Conservation (phyloP, 2,888 invertebrate species). For the Eurytoma californica region DNA sequence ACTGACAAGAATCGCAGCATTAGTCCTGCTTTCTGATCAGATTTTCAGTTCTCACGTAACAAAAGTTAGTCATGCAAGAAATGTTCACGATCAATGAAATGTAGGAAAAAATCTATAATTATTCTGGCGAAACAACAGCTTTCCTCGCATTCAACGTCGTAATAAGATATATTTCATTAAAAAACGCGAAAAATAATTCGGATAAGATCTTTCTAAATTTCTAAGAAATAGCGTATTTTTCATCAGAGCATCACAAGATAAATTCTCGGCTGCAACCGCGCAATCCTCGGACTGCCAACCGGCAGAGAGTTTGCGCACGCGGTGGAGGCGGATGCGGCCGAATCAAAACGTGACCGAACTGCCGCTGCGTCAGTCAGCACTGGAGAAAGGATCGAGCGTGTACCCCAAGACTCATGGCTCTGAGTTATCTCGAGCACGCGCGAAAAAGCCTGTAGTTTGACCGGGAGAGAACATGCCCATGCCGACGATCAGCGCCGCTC, state of each 20-base stretch:
- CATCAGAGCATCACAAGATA: too few species aligned
- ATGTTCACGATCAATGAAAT: background rate
- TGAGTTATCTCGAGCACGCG: slow-evolving; percentile 6
- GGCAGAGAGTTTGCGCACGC: background rate
- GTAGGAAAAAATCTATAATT: too few species aligned
- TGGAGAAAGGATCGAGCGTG: background rate
- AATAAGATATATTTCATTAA: background rate
- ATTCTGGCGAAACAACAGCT: background rate
- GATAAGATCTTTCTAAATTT: too few species aligned
- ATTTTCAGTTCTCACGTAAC: background rate
- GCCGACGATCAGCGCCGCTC: background rate
- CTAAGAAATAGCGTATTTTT: too few species aligned
- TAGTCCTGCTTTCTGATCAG: slow-evolving; percentile 21
- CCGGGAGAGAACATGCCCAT: background rate
- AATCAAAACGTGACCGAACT: slow-evolving; percentile 10
- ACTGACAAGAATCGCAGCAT: background rate
- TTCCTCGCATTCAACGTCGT: slow-evolving; percentile 13
- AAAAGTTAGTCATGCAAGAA: background rate
- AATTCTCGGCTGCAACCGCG: too few species aligned
- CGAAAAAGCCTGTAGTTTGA: background rate
- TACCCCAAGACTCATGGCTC: background rate
- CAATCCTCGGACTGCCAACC: too few species aligned
- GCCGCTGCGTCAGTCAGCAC: background rate
- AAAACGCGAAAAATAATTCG: too few species aligned
- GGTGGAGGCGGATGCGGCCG: background rate